Conservation (phyloP, 2,797 vertebrate species). For the Masticophis lateralis region DNA sequence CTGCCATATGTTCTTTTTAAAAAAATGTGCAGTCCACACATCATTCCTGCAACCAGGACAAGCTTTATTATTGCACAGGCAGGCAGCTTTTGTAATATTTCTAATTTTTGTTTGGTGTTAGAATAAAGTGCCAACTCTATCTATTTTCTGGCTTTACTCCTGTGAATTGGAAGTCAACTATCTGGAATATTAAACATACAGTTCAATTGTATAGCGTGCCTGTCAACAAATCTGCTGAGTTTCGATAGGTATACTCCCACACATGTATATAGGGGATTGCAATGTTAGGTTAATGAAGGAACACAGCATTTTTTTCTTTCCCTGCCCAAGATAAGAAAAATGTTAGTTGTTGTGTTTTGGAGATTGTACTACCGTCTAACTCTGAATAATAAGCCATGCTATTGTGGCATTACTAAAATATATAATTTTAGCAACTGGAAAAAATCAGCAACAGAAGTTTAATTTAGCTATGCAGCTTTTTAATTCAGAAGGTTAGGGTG, state of each 20-base stretch:
- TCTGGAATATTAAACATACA: slow-evolving; percentile 31
- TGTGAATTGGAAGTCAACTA: slow-evolving; percentile 39
- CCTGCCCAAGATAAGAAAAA: slow-evolving; percentile 40
- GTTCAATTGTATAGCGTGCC: background rate
- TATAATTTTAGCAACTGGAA: background rate
- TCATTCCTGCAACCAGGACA: slow-evolving; percentile 23
- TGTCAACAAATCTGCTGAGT: background rate
- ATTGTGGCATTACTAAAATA: background rate
- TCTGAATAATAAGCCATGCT: slow-evolving; percentile 33
- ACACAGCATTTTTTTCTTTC: slow-evolving; percentile 13
- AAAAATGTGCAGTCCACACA: background rate
- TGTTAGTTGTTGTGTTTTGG: slow-evolving; percentile 3
- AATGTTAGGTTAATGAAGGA: slow-evolving; percentile 18
- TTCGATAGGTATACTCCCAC: background rate
- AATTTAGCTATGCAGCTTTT: background rate
- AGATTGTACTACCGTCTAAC: slow-evolving; percentile 32
- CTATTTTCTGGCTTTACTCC: slow-evolving; percentile 47
- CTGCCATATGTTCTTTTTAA: slow-evolving; percentile 21
- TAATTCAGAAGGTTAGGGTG: background rate
- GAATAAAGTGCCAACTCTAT: slow-evolving; percentile 49
- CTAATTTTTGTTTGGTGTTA: slow-evolving; percentile 56
- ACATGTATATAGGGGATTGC: background rate
- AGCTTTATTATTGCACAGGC: slow-evolving; percentile 51
- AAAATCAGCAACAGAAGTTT: slow-evolving; percentile 26
- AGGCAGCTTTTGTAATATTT: slow-evolving; percentile 53